Conservation (phyloP, 2,888 invertebrate species). For the Pyrgus malvae region DNA sequence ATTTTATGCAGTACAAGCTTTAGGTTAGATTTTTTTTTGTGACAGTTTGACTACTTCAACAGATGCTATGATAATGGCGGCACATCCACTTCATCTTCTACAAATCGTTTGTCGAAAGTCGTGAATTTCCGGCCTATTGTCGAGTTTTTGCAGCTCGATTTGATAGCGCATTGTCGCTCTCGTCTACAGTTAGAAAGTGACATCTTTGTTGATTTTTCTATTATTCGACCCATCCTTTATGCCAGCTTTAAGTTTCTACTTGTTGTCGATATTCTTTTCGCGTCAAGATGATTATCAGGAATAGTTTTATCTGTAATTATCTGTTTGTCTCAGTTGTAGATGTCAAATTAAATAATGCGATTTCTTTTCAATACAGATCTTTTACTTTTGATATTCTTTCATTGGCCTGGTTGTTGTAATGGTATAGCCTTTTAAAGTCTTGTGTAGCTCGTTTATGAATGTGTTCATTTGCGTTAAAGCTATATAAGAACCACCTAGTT, state of each 20-base stretch:
- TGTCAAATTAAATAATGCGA: neutral
- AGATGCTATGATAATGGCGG: neutral
- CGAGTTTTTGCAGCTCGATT: constrained; percentile 51
- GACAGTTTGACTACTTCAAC: neutral
- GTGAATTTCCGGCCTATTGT: constrained; percentile 59
- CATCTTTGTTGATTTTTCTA: constrained; percentile 56
- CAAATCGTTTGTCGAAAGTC: constrained; percentile 45
- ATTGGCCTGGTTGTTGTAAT: no score
- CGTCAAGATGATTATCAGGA: constrained; percentile 22
- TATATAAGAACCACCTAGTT: constrained; percentile 13
- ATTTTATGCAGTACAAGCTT: no score
- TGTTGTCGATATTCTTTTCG: constrained; percentile 36
- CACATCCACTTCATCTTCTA: constrained; percentile 16
- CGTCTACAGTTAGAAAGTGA: constrained; percentile 60
- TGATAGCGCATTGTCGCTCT: constrained; percentile 46
- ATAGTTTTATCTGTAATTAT: constrained; percentile 12
- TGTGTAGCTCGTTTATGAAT: no score
- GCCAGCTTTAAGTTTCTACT: constrained; percentile 32
- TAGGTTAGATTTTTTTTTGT: neutral
- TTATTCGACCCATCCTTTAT: constrained; percentile 38
- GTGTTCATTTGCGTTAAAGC: no score
- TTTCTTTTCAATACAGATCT: no score
- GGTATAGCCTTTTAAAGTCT: no score
- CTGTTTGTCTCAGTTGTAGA: constrained; percentile 7
- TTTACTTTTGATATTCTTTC: no score